phyloP scores from a whole-genome alignment of 1,140 invertebrate species.

The Notospermus geniculatus region DNA sequence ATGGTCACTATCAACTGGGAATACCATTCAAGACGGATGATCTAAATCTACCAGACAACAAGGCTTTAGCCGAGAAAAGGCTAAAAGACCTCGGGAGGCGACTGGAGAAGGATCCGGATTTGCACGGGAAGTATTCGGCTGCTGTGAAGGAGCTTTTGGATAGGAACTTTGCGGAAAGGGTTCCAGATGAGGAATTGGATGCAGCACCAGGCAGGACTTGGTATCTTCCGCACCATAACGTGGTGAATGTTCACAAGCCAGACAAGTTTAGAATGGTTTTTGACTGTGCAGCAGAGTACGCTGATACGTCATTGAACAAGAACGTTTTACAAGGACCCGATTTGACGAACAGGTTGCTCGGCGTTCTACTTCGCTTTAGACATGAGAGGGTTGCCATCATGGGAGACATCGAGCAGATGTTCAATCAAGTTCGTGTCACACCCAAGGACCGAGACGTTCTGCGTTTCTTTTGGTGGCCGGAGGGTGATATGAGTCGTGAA shows the following conservation, averaged over 20 bases:
- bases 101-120: neutral
- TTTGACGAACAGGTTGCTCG: slow-evolving; percentile 41
- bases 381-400: slow-evolving; percentile 27
- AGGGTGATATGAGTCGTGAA: slow-evolving; percentile 17
- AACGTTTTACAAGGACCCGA: slow-evolving; percentile 39
- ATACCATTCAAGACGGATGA: too few relatives aligned
- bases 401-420: slow-evolving; percentile 28
- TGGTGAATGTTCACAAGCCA: slow-evolving; percentile 25
- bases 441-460: slow-evolving; percentile 18
- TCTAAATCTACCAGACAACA: too few relatives aligned
- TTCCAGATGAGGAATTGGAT: neutral
- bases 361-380: slow-evolving; percentile 28
- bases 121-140: neutral
- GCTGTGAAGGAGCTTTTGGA: neutral
- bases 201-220: slow-evolving; percentile 4
- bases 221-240: slow-evolving; percentile 29
- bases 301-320: slow-evolving; percentile 35
- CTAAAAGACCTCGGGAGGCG: neutral
- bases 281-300: slow-evolving; percentile 23
- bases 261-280: slow-evolving; percentile 27
- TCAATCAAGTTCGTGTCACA: slow-evolving; percentile 23
- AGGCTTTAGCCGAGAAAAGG: neutral
- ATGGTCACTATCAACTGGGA: too few relatives aligned
- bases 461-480: slow-evolving; percentile 21
- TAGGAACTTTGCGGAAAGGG: neutral